Conservation (phyloP, 1,140 invertebrate genomes). For the Periplaneta americana region DNA sequence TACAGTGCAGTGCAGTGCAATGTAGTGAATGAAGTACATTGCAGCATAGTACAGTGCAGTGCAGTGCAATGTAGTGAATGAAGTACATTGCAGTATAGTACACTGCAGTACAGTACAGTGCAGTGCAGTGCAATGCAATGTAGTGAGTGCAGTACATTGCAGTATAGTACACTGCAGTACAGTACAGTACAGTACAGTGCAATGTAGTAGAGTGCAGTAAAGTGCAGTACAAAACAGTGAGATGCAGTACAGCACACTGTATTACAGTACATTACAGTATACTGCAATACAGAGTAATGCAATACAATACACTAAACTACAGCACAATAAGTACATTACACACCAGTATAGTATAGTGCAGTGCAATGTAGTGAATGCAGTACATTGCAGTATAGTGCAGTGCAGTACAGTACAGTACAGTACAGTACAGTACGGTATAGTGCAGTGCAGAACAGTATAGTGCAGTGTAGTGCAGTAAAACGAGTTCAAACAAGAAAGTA, state of each 20-base stretch:
- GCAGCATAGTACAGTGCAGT: conserved; percentile 14
- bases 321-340: not conserved
- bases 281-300: not conserved
- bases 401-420: conserved; percentile 20
- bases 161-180: too few relatives aligned
- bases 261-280: not conserved
- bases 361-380: conserved; percentile 13
- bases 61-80: conserved; percentile 15
- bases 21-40: not conserved
- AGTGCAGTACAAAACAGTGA: not conserved
- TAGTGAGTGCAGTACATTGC: too few relatives aligned
- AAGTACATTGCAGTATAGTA: too few relatives aligned
- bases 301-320: not conserved
- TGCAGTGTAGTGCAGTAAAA: conserved; percentile 8
- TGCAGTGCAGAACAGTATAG: conserved; percentile 13
- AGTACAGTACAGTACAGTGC: too few relatives aligned
- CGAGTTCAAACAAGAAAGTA: too few relatives aligned
- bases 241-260: conserved; percentile 6
- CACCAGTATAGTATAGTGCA: conserved; percentile 11
- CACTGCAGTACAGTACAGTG: not conserved
- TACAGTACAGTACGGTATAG: conserved; percentile 19
- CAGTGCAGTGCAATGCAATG: not conserved
- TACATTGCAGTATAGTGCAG: conserved; percentile 16
- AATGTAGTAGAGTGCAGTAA: too few relatives aligned
- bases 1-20: conserved; percentile 4